Conservation (phyloP, 2,113 vertebrate genomes). For the Carassius auratus region DNA sequence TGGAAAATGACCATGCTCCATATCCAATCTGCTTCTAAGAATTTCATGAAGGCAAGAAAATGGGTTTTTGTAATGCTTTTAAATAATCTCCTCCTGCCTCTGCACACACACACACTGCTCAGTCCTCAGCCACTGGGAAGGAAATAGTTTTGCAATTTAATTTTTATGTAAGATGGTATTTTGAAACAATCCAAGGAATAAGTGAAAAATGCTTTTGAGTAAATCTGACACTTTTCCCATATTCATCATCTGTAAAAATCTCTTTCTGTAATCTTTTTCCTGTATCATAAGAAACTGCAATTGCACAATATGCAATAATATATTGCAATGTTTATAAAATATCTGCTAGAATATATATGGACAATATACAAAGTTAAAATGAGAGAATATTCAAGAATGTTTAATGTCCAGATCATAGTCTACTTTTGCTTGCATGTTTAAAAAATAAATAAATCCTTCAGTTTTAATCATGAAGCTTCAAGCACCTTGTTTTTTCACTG, state of each 20-base stretch:
- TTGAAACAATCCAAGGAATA: neutral
- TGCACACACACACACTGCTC: neutral
- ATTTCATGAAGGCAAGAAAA: conserved; percentile 18
- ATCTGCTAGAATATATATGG: too few relatives aligned
- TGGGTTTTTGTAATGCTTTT: conserved; percentile 14
- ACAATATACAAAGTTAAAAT: neutral
- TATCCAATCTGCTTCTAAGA: conserved; percentile 35
- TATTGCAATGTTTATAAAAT: too few relatives aligned
- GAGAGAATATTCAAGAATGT: neutral
- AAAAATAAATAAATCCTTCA: too few relatives aligned
- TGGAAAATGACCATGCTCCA: conserved; percentile 27
- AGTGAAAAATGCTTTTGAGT: neutral
- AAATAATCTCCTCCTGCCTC: conserved; percentile 9
- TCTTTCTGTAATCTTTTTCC: too few relatives aligned
- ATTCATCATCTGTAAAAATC: neutral
- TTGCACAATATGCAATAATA: too few relatives aligned
- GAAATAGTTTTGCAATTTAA: neutral
- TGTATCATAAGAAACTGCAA: too few relatives aligned
- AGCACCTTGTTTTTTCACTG: neutral
- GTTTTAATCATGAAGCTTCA: neutral
- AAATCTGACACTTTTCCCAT: neutral
- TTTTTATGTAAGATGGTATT: conserved; percentile 6
- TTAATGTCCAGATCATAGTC: neutral
- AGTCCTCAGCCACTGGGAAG: neutral
- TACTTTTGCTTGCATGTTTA: neutral